A percentile compares a stretch with the other conserved stretches of the same genome.
These are phyloP conservation scores for Caenorhabditis macrosperma DNA, from an alignment of 2,888 invertebrate species.

Conservation along the genomic window DNA sequence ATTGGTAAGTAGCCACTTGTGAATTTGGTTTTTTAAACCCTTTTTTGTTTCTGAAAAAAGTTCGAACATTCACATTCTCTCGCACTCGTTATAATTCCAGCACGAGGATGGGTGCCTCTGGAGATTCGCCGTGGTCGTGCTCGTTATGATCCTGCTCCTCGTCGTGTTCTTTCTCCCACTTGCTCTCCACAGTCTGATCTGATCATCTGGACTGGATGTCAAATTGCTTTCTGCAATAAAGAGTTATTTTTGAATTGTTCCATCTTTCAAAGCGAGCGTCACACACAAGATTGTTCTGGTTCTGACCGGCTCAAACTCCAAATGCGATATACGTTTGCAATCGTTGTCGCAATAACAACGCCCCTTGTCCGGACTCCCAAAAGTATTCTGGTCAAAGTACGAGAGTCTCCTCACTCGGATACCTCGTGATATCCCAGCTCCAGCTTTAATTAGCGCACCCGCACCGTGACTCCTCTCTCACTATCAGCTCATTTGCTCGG, in stretches of 20 bases:
- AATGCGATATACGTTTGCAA: neutral
- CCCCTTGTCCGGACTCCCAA: too few relatives aligned
- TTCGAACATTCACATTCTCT: neutral
- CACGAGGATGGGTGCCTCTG: constrained; percentile 37
- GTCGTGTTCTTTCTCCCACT: constrained; percentile 40
- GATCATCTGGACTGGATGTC: neutral
- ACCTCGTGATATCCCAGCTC: too few relatives aligned
- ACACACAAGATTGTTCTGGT: neutral
- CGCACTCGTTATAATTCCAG: too few relatives aligned
- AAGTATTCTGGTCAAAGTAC: too few relatives aligned
- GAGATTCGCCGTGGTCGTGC: constrained; percentile 36
- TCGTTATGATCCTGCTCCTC: constrained; percentile 35
- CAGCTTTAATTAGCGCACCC: too few relatives aligned
- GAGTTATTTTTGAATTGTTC: neutral
- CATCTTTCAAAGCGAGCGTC: neutral
- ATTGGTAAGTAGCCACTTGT: constrained; percentile 4
- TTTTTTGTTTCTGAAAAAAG: neutral
- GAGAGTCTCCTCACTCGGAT: too few relatives aligned
- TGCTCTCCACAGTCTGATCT: constrained; percentile 23
- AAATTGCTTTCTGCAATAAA: neutral
- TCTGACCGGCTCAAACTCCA: neutral
- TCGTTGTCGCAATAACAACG: too few relatives aligned
- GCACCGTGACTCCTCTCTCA: too few relatives aligned
- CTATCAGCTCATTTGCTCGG: too few relatives aligned
- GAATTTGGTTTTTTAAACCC: neutral